These are phyloP conservation scores for Leptopilina clavipes DNA, from an alignment of 1,140 invertebrate genomes.

Conservation along the genomic window DNA sequence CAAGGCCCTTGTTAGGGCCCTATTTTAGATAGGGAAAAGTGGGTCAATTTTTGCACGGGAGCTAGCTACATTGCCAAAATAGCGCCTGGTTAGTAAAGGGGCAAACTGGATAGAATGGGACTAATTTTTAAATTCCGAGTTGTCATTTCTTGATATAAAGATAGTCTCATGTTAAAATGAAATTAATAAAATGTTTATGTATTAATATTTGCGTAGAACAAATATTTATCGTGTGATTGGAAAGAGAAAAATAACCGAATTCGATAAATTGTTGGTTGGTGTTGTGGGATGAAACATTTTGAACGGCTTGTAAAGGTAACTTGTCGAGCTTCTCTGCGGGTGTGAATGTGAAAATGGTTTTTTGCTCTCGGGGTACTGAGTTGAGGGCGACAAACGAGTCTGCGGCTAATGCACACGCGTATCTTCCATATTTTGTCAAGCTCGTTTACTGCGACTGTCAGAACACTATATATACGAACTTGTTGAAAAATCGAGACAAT, in stretches of 20 bases:
- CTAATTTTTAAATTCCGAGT: no score
- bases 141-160: no score
- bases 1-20: no score
- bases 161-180: no score
- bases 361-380: no score
- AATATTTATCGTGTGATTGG: neutral
- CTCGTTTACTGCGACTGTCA: conserved; percentile 61
- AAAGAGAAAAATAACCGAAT: neutral
- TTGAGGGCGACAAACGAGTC: conserved; percentile 58
- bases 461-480: conserved; percentile 59
- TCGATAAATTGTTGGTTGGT: neutral
- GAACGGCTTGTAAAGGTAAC: neutral
- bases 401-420: conserved; percentile 60
- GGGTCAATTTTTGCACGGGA: no score
- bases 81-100: no score
- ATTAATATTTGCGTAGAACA: neutral
- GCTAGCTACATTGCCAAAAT: no score
- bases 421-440: conserved; percentile 70
- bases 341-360: conserved; percentile 27
- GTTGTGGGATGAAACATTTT: conserved; percentile 1
- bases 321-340: conserved; percentile 10
- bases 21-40: no score
- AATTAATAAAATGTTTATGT: neutral
- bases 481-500: conserved; percentile 69
- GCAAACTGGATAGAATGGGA: no score